Evolutionary conservation across 2,797 vertebrate genomes (phyloP), one percentile per base, ranked within the genome.

Genomic region (Sparidentex hasta): DNA sequence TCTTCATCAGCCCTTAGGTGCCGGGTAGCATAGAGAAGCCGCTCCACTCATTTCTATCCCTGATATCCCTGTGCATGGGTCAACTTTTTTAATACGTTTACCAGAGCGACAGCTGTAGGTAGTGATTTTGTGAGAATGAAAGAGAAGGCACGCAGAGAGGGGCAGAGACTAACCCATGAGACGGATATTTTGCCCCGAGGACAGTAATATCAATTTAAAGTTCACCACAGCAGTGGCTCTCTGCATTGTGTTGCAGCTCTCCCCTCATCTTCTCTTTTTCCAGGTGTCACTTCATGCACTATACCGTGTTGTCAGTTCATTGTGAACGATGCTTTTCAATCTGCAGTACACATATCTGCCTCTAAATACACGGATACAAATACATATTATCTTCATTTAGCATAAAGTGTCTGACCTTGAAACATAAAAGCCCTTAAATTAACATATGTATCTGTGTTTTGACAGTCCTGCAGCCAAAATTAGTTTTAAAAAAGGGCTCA

Each of bases 1-100:
- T 92, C 84, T 88, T 87, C 81, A 90, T 90, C 88, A 87, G 77
- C 83, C 81, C 81, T 74, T 21, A 87, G 75, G 82, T 70, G 54
- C 66, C 79, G 76, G 59, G 61, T 72, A 75, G 65, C 20, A 5
- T 27, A 63, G 52, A 87, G 74, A 84, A 76, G 78, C 52, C 16
- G 64, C 69, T 68, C 41, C 59, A 43, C 68, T 71, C 58, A 0
- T 83, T 83, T 76, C 64, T 72, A 61, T 44, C 54, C 73, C 62
- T 71, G 59, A 86, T 84, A 71, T 85, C 65, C 43, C 44, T 65
- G 59, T 64, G 51, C 71, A 83, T 38, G 65, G 80, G 82, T 88
- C 79, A 83, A 79, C 78, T 69, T 79, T 78, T 74, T 62, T 55
- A 72, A 80, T 66, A 61, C 41, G 3, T 74, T 77, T 75, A 73